A percentile compares a stretch with the other conserved stretches of the same genome.
These are phyloP conservation scores for Aporophyla nigra DNA, from an alignment of 2,888 invertebrate genomes.

Conservation along the genomic window DNA sequence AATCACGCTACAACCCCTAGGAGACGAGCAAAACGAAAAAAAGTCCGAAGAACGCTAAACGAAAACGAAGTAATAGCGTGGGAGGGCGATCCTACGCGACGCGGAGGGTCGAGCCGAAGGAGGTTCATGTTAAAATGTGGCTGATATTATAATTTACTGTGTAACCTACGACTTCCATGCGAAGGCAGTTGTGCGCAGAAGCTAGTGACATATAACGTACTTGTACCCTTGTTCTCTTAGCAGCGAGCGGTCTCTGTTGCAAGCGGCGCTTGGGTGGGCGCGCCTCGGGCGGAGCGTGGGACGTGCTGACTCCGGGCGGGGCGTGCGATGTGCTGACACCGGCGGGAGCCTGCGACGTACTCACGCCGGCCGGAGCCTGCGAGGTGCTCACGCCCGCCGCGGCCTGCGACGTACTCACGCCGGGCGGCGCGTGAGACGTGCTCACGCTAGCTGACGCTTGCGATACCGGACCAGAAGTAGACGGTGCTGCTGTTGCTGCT, in stretches of 20 bases:
- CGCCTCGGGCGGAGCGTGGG: constrained; percentile 79
- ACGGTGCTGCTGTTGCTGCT: constrained; percentile 69
- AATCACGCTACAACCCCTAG: background rate
- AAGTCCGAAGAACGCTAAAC: no score
- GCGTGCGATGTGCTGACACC: constrained; percentile 75
- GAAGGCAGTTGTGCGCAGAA: no score
- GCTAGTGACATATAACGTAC: constrained; percentile 69
- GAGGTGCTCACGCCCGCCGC: constrained; percentile 72
- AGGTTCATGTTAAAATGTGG: background rate
- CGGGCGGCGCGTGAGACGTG: constrained; percentile 73
- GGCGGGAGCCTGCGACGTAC: constrained; percentile 73
- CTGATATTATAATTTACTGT: background rate
- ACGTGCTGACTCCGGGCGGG: constrained; percentile 75
- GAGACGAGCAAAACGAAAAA: background rate
- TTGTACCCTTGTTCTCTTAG: constrained; percentile 90
- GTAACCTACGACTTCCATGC: background rate
- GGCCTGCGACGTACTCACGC: constrained; percentile 77
- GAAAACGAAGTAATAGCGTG: background rate
- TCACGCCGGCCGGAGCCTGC: constrained; percentile 73
- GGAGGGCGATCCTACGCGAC: background rate
- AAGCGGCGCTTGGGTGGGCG: constrained; percentile 84
- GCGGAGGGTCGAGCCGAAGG: no score
- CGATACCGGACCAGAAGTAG: constrained; percentile 73
- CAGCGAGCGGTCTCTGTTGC: constrained; percentile 84
- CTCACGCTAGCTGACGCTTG: constrained; percentile 78